Conservation (phyloP, 2,888 invertebrate species). For the Drosophila diplacantha region DNA sequence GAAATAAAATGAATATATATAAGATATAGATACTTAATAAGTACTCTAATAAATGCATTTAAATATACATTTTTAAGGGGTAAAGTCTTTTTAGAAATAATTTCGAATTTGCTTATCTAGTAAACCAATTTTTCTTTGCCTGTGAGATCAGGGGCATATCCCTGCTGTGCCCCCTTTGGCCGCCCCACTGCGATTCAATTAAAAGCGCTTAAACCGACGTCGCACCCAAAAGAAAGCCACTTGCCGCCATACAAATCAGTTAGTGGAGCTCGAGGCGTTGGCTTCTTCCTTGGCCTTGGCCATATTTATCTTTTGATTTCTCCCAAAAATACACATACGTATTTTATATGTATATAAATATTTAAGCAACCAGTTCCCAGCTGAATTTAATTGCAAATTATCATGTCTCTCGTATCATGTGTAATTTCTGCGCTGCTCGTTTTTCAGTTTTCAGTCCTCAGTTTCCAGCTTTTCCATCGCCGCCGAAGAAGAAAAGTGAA, state of each 20-base stretch:
- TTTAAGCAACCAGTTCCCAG: constrained; percentile 56
- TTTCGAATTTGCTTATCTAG: background rate
- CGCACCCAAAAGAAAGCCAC: constrained; percentile 67
- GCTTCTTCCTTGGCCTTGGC: constrained; percentile 59
- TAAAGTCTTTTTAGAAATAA: background rate
- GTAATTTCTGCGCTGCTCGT: constrained; percentile 43
- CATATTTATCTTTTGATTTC: constrained; percentile 50
- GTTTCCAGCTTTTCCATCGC: constrained; percentile 49
- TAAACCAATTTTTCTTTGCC: background rate
- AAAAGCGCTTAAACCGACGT: constrained; percentile 59
- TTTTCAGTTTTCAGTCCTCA: constrained; percentile 35
- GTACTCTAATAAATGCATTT: background rate
- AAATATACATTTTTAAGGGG: background rate
- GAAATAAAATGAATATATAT: background rate
- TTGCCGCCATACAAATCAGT: constrained; percentile 56
- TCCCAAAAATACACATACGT: constrained; percentile 34
- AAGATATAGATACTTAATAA: no score
- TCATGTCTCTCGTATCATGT: constrained; percentile 45
- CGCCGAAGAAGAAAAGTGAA: constrained; percentile 54
- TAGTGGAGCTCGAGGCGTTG: constrained; percentile 39
- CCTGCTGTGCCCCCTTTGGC: constrained; percentile 7
- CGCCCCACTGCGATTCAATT: constrained; percentile 64
- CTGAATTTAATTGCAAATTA: constrained; percentile 65
- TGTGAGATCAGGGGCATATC: constrained; percentile 5
- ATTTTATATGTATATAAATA: constrained; percentile 14